These are phyloP conservation scores for Grammomys surdaster DNA, from an alignment of 2,113 vertebrate genomes.

Conservation along the genomic window DNA sequence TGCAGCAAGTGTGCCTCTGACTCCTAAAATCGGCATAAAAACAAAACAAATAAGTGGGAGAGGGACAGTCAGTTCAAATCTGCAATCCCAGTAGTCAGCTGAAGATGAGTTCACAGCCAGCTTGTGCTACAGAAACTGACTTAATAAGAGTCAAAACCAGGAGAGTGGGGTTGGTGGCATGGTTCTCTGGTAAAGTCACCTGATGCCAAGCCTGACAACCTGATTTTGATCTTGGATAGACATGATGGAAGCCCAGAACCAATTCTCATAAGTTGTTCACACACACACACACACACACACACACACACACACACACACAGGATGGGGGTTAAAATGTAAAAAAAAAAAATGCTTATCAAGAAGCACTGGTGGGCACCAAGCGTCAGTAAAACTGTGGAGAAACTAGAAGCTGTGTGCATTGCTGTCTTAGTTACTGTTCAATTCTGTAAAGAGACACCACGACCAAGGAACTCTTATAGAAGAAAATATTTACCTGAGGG, in stretches of 20 bases:
- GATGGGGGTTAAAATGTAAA: neutral
- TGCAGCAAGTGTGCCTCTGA: neutral
- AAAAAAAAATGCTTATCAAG: neutral
- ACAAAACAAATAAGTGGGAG: neutral
- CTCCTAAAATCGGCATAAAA: neutral
- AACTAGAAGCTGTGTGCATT: neutral
- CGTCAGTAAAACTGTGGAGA: neutral
- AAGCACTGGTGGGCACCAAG: neutral
- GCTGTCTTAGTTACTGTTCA: neutral
- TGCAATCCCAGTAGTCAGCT: neutral
- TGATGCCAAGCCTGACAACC: neutral
- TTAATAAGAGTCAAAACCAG: neutral
- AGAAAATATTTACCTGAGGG: neutral
- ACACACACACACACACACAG: neutral
- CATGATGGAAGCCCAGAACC: neutral
- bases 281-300: neutral
- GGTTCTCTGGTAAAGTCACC: neutral
- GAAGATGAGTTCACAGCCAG: neutral
- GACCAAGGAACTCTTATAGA: too few relatives aligned
- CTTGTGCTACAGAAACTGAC: neutral
- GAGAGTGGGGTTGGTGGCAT: neutral
- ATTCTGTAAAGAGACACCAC: neutral
- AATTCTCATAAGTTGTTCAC: neutral
- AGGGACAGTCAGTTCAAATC: neutral
- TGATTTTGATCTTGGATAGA: neutral